Percentiles rank a stretch among this genome's conserved stretches.
Conservation (phyloP, 2,113 vertebrate genomes). For the Vidua chalybeata region DNA sequence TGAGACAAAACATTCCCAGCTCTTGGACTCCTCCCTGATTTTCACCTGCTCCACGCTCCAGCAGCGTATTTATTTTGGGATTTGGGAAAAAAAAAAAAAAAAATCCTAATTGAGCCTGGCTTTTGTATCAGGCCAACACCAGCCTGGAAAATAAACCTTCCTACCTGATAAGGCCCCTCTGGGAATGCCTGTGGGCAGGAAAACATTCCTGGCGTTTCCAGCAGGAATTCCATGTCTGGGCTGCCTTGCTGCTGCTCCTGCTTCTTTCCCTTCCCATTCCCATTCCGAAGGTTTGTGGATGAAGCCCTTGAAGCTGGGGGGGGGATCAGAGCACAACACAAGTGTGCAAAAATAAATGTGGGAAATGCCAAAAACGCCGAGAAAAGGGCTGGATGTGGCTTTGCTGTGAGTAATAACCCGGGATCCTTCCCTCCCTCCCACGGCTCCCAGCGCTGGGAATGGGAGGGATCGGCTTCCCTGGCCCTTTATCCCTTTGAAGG, state of each 20-base stretch:
- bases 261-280: neutral
- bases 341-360: neutral
- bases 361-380: neutral
- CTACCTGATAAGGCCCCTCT: neutral
- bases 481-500: neutral
- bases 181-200: neutral
- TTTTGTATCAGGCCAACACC: neutral
- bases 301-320: neutral
- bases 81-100: neutral
- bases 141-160: neutral
- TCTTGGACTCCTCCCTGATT: neutral
- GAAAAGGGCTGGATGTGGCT: neutral
- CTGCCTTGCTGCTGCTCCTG: neutral
- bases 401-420: neutral
- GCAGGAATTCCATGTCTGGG: accelerated
- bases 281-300: accelerated
- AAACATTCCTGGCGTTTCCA: neutral
- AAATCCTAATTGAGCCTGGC: neutral
- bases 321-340: neutral
- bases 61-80: neutral
- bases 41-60: neutral
- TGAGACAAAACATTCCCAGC: neutral
- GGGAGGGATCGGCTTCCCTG: neutral
- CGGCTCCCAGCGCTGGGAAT: accelerated
- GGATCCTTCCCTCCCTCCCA: neutral